Evolutionary conservation across 2,888 invertebrate genomes (phyloP).

Genomic region (Orthonychiurus folsomi): DNA sequence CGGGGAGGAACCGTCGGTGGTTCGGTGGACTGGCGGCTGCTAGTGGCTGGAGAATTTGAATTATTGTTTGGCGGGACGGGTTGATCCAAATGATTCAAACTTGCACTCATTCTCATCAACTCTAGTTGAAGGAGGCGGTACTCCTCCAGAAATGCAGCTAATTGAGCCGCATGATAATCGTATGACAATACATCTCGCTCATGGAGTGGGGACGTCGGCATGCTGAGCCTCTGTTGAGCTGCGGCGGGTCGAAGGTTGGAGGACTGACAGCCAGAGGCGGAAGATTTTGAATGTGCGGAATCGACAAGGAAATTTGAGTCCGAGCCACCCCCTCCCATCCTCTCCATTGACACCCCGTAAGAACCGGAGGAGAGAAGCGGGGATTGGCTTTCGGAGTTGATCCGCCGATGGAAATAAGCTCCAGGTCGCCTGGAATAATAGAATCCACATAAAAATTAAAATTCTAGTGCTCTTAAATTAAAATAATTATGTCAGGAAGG

Average conservation of each 20-base stretch:
- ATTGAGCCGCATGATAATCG: constrained; percentile 68
- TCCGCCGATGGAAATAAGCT: constrained; percentile 45
- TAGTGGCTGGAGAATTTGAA: not conserved
- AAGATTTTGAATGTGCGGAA: constrained; percentile 39
- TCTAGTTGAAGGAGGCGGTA: constrained; percentile 68
- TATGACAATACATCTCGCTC: constrained; percentile 47
- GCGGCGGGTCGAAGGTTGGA: constrained; percentile 11
- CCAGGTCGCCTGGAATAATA: constrained; percentile 10
- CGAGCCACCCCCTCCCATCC: constrained; percentile 43
- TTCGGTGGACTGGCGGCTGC: not conserved
- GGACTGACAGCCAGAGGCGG: constrained; percentile 5
- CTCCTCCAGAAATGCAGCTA: constrained; percentile 69
- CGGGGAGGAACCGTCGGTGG: not conserved
- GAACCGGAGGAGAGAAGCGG: constrained; percentile 55
- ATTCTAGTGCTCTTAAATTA: not conserved
- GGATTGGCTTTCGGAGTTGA: constrained; percentile 60
- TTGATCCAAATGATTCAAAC: constrained; percentile 1
- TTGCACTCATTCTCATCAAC: constrained; percentile 59
- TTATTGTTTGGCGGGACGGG: not conserved
- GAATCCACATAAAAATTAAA: not conserved
- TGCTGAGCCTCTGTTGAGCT: constrained; percentile 49
- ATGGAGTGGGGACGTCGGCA: constrained; percentile 58
- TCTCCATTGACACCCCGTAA: constrained; percentile 50
- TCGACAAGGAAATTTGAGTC: constrained; percentile 49
- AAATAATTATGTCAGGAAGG: not conserved